phyloP scores from a whole-genome alignment of 1,140 invertebrate genomes.

The Bombus pyrosoma region DNA sequence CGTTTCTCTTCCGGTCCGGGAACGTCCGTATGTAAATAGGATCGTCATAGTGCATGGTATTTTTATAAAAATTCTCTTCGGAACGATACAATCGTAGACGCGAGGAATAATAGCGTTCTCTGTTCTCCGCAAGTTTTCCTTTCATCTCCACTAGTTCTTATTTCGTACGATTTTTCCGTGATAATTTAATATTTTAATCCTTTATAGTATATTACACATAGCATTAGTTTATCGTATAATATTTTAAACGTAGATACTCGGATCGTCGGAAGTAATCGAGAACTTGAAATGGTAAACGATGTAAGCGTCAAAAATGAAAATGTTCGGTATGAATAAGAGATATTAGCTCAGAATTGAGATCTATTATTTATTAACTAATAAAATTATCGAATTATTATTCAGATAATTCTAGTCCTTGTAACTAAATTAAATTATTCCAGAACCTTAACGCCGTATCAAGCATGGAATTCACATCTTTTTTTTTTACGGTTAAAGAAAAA shows the following conservation, averaged over 20 bases:
- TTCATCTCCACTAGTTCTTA: neutral
- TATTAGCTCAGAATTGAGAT: too few species aligned
- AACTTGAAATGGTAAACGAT: neutral
- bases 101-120: conserved; percentile 25
- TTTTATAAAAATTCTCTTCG: conserved; percentile 61
- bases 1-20: conserved; percentile 38
- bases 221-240: conserved; percentile 27
- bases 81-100: conserved; percentile 20
- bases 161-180: neutral
- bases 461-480: too few species aligned
- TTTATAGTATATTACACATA: conserved; percentile 23
- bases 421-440: too few species aligned
- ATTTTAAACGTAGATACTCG: conserved; percentile 12
- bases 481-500: too few species aligned
- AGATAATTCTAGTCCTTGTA: too few species aligned
- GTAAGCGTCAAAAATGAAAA: too few species aligned
- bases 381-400: too few species aligned
- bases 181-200: conserved; percentile 15
- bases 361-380: too few species aligned
- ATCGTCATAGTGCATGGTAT: conserved; percentile 59
- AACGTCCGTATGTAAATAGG: conserved; percentile 58
- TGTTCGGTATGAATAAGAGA: too few species aligned
- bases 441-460: too few species aligned
- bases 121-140: conserved; percentile 13
- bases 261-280: too few species aligned